Conservation (phyloP, 2,888 invertebrate genomes). For the Andricus quercusramuli region DNA sequence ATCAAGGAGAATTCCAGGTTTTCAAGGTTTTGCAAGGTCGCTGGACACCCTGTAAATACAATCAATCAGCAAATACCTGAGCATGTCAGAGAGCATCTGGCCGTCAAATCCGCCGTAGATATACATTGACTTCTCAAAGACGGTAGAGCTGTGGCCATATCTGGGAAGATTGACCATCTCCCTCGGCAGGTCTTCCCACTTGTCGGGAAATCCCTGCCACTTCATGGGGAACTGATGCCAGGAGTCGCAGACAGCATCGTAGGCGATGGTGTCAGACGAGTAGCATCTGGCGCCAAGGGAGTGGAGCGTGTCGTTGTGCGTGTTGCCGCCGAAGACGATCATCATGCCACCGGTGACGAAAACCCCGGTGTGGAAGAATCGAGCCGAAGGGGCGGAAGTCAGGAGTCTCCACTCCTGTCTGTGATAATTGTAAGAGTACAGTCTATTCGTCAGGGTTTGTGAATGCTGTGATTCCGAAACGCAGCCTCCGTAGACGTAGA, state of each 20-base stretch:
- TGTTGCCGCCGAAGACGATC: constrained; percentile 97
- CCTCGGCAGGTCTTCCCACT: constrained; percentile 72
- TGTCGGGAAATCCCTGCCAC: constrained; percentile 29
- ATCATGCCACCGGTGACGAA: constrained; percentile 91
- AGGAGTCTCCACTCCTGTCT: constrained; percentile 88
- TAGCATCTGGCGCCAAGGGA: constrained; percentile 94
- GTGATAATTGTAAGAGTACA: constrained; percentile 94
- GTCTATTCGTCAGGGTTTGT: constrained; percentile 86
- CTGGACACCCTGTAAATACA: too few relatives aligned
- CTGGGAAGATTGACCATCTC: constrained; percentile 85
- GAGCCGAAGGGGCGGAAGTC: constrained; percentile 88
- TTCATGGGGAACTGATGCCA: constrained; percentile 83
- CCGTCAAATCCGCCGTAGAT: constrained; percentile 97
- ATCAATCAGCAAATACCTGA: constrained; percentile 78
- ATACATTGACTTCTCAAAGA: constrained; percentile 86
- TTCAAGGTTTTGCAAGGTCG: too few relatives aligned
- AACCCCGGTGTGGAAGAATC: constrained; percentile 94
- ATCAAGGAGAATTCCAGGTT: too few relatives aligned
- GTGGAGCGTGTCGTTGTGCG: constrained; percentile 96
- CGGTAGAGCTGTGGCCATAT: constrained; percentile 88
- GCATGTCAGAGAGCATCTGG: constrained; percentile 93
- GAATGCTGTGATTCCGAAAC: constrained; percentile 90
- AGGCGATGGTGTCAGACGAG: constrained; percentile 91
- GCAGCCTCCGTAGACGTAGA: constrained; percentile 96
- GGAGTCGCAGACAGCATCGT: constrained; percentile 90